Percentiles rank a stretch among this genome's conserved stretches.
These are phyloP conservation scores for Spinus pinus DNA, from an alignment of 2,797 vertebrate genomes.

Conservation along the genomic window DNA sequence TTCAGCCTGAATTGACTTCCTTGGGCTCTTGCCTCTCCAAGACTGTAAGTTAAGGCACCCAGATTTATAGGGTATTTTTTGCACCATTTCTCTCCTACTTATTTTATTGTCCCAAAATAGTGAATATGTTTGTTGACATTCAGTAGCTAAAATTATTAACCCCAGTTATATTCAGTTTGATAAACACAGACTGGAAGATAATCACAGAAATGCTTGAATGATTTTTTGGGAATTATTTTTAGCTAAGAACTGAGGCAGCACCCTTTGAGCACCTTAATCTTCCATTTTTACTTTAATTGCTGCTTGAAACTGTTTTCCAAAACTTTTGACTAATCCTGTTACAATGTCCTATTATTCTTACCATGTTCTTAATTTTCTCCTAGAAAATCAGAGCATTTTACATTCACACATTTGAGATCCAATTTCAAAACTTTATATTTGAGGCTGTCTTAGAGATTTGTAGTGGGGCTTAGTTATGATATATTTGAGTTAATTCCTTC, in stretches of 20 bases:
- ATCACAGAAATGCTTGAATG: not conserved
- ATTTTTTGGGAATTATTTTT: not conserved
- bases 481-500: not conserved
- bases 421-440: not conserved
- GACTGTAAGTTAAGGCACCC: not conserved
- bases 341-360: not conserved
- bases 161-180: not conserved
- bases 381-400: not conserved
- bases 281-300: not conserved
- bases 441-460: not conserved
- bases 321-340: not conserved
- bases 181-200: not conserved
- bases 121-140: not conserved
- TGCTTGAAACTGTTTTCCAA: not conserved
- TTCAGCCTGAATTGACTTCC: not conserved
- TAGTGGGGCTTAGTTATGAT: not conserved
- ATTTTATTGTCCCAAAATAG: not conserved
- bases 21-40: not conserved
- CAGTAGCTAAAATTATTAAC: not conserved
- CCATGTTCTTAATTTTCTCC: not conserved
- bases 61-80: not conserved
- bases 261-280: not conserved
- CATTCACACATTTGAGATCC: not conserved
- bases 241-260: not conserved
- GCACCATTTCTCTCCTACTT: not conserved